These are phyloP conservation scores for Toxostoma redivivum DNA, from an alignment of 2,113 vertebrate genomes.

Conservation along the genomic window DNA sequence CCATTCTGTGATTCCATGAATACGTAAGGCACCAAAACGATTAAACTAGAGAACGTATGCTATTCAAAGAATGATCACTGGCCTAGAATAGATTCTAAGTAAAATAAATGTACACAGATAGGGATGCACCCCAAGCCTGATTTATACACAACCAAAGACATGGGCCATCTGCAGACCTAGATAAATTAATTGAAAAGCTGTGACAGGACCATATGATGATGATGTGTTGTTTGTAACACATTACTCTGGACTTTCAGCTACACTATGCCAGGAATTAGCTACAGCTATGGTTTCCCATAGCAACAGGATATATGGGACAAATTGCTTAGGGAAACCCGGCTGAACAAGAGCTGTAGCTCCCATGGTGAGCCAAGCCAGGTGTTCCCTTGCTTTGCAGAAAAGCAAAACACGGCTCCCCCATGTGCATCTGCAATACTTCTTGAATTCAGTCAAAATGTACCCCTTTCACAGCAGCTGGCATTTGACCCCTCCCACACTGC, in stretches of 20 bases:
- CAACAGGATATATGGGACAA: neutral
- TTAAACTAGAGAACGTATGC: neutral
- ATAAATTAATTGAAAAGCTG: neutral
- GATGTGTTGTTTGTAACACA: neutral
- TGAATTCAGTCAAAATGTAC: neutral
- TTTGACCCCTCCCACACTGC: neutral
- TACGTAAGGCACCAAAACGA: neutral
- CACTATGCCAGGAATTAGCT: neutral
- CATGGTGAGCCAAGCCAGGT: constrained; percentile 68
- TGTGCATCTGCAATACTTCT: constrained; percentile 75
- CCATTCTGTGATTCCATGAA: neutral
- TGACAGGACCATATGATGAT: neutral
- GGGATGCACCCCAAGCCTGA: neutral
- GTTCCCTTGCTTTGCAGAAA: constrained; percentile 84
- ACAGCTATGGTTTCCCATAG: neutral
- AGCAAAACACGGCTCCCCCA: constrained; percentile 85
- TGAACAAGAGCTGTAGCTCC: neutral
- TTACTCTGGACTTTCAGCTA: neutral
- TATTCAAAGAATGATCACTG: neutral
- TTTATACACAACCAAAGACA: neutral
- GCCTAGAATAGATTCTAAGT: neutral
- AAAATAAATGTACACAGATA: neutral
- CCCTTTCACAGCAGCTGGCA: neutral
- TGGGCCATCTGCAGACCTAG: neutral
- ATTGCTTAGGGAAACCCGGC: neutral